phyloP scores from a whole-genome alignment of 2,797 vertebrate genomes.

The Lutjanus argentimaculatus region DNA sequence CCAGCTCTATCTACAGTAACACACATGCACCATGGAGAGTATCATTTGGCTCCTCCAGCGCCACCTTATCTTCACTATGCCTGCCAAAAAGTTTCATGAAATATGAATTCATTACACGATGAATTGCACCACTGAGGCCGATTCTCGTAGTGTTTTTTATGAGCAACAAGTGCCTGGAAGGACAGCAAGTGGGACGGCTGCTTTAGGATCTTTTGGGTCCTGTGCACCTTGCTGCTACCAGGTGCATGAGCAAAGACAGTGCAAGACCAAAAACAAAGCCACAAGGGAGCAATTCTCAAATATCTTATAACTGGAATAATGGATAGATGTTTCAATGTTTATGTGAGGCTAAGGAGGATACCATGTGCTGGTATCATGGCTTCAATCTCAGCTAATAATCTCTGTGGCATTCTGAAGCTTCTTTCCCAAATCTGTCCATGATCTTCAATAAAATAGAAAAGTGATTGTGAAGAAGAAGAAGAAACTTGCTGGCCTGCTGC shows the following conservation, averaged over 20 bases:
- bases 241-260: conserved; percentile 40
- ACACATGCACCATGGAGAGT: conserved; percentile 50
- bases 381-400: conserved; percentile 27
- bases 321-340: conserved; percentile 22
- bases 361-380: conserved; percentile 26
- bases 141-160: conserved; percentile 53
- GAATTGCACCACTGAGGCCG: conserved; percentile 54
- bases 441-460: conserved; percentile 18
- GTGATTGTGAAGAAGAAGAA: background rate
- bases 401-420: conserved; percentile 5
- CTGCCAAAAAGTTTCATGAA: conserved; percentile 64
- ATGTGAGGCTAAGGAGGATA: conserved; percentile 30
- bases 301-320: conserved; percentile 44
- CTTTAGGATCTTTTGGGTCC: conserved; percentile 36
- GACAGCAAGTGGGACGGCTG: conserved; percentile 38
- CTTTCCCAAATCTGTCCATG: background rate
- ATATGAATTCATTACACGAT: conserved; percentile 66
- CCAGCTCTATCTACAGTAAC: conserved; percentile 28
- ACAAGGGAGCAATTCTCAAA: conserved; percentile 12
- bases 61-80: conserved; percentile 58
- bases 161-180: conserved; percentile 69
- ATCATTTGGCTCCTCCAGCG: conserved; percentile 55
- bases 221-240: conserved; percentile 67
- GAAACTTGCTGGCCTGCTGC: background rate
- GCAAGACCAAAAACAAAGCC: conserved; percentile 23